Base-by-base conservation (phyloP, 2,113 vertebrate genomes). In the Neogobius melanostomus region DNA sequence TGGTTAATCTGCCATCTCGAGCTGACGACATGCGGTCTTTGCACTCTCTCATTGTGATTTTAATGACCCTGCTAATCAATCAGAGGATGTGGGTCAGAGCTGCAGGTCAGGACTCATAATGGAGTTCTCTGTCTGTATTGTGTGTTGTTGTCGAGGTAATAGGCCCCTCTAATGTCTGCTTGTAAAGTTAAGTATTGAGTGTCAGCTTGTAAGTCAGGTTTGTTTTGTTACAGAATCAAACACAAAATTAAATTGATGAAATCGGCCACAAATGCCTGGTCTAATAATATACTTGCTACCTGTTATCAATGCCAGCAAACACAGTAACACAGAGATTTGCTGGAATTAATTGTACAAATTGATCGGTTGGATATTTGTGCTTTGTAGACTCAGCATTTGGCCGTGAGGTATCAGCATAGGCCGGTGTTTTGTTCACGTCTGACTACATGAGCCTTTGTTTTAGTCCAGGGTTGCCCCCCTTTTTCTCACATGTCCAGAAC, bases 11-110 rank as follows among this genome's bases (percentile, higher is more conserved):
- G 74, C 56, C 73, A 74, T 74, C 71, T 59, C 46, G 17, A 6
- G 57, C 67, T 80, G 77, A 69, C 12, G 44, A 82, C 64, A 65
- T 53, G 0, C 12, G 64, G 68, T 42, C 50, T 62, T 77, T 80
- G 28, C 69, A 74, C 73, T 75, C 59, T 11, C 81, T 51, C 43
- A 42, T 71, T 74, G 78, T 66, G 66, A 79, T 76, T 87, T 79
- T 81, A 88, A 89, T 77, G 74, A 82, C 79, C 80, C 70, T 70
- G 36, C 79, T 68, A 86, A 84, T 84, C 73, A 75, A 82, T 84
- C 71, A 76, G 53, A 80, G 43, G 59, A 80, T 82, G 53, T 75
- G 66, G 72, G 73, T 84, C 77, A 66, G 60, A 64, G 71, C 72
- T 69, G 59, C 67, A 68, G 81, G 75, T 84, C 61, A 43, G 64